phyloP scores from a whole-genome alignment of 2,797 vertebrate genomes.

The Chelmon rostratus region DNA sequence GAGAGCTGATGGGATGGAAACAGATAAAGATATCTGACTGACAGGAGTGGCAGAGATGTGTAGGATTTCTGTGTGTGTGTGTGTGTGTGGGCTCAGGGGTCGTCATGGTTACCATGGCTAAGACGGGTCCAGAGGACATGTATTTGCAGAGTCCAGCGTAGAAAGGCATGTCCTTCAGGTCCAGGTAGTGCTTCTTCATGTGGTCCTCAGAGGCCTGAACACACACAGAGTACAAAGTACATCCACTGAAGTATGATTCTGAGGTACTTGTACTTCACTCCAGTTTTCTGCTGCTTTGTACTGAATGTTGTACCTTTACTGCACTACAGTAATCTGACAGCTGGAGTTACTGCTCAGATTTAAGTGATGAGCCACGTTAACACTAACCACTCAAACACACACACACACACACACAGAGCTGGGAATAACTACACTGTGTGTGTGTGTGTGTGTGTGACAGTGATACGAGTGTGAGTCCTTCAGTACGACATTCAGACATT shows the following conservation, averaged over 20 bases:
- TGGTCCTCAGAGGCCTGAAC: conserved; percentile 90
- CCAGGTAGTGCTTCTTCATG: conserved; percentile 92
- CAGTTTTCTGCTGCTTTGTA: no score
- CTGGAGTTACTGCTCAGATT: no score
- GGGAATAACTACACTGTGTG: no score
- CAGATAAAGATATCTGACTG: conserved; percentile 17
- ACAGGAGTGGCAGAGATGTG: neutral
- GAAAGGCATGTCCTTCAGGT: conserved; percentile 94
- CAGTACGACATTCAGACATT: no score
- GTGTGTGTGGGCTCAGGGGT: neutral
- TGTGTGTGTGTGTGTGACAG: no score
- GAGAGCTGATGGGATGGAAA: conserved; percentile 1
- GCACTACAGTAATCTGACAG: no score
- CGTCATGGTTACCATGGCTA: conserved; percentile 90
- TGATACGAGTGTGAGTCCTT: no score
- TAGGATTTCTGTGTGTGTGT: neutral
- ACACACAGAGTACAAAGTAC: neutral
- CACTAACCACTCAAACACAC: no score
- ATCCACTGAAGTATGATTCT: neutral
- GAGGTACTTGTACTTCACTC: neutral
- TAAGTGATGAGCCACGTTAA: no score
- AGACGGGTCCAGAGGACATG: conserved; percentile 92
- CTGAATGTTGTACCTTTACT: no score
- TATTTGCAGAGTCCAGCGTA: conserved; percentile 91
- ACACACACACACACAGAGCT: no score